Conservation (phyloP, 2,888 invertebrate species). For the Cosmia pyralina region DNA sequence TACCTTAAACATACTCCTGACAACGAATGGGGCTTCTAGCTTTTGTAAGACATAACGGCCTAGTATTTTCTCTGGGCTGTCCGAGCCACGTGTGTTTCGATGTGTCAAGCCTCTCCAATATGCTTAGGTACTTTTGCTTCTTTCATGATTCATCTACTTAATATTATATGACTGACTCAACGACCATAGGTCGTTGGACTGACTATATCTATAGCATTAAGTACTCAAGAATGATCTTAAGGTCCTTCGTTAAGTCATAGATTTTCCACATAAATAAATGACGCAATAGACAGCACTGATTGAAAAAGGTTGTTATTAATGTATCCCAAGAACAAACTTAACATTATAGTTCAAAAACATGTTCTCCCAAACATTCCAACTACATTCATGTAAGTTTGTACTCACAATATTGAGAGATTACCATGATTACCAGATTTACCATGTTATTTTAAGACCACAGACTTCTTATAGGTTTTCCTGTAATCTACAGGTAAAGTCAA, state of each 20-base stretch:
- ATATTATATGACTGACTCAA: too few relatives aligned
- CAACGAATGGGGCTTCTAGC: neutral
- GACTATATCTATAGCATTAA: neutral
- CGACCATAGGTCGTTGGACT: too few relatives aligned
- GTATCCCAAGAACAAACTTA: too few relatives aligned
- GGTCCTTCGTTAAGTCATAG: neutral
- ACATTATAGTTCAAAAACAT: too few relatives aligned
- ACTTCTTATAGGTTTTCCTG: too few relatives aligned
- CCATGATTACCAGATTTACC: too few relatives aligned
- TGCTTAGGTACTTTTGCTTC: neutral
- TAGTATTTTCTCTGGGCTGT: neutral
- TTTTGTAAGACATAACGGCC: neutral
- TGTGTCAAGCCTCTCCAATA: neutral
- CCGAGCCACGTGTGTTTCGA: neutral
- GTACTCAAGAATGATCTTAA: neutral
- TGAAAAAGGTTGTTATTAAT: too few relatives aligned
- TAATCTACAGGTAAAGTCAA: too few relatives aligned
- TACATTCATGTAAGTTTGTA: too few relatives aligned
- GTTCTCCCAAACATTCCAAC: too few relatives aligned
- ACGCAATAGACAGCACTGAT: neutral
- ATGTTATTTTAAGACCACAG: too few relatives aligned
- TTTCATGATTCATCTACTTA: neutral
- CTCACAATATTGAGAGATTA: too few relatives aligned
- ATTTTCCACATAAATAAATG: conserved; percentile 7
- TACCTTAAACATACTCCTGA: neutral